Conservation (phyloP, 2,113 vertebrate species). For the Pycnonotus jocosus region DNA sequence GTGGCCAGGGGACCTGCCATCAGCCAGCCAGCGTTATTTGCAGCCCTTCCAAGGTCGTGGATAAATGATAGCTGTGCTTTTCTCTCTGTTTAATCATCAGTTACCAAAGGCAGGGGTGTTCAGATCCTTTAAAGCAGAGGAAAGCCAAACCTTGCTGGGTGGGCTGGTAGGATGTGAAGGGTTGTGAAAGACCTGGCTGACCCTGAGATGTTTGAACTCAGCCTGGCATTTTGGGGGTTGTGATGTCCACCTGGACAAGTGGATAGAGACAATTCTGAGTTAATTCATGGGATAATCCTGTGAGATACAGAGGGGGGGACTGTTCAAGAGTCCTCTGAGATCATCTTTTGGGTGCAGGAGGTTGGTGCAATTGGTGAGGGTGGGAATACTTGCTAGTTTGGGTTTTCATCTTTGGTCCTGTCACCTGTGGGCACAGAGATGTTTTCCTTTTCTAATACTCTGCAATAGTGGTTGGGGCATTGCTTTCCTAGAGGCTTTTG, state of each 20-base stretch:
- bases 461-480: neutral
- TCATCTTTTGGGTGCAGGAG: neutral
- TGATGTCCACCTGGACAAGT: neutral
- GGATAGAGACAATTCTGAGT: neutral
- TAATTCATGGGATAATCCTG: neutral
- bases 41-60: neutral
- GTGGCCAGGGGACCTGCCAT: neutral
- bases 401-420: neutral
- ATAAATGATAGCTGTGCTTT: neutral
- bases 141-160: neutral
- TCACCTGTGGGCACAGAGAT: neutral
- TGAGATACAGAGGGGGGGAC: rapidly evolving
- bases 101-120: neutral
- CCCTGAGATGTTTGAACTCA: neutral
- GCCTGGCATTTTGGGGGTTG: neutral
- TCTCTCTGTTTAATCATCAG: neutral
- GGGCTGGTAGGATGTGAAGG: neutral
- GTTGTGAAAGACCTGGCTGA: neutral
- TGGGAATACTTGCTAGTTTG: neutral
- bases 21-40: neutral
- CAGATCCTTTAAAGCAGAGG: neutral
- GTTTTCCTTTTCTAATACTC: neutral
- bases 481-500: neutral
- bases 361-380: neutral
- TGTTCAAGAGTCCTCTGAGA: neutral